Evolutionary conservation across 2,797 vertebrate species (phyloP), one percentile per base, ranked within the genome.

Genomic region (Echeneis naucrates): DNA sequence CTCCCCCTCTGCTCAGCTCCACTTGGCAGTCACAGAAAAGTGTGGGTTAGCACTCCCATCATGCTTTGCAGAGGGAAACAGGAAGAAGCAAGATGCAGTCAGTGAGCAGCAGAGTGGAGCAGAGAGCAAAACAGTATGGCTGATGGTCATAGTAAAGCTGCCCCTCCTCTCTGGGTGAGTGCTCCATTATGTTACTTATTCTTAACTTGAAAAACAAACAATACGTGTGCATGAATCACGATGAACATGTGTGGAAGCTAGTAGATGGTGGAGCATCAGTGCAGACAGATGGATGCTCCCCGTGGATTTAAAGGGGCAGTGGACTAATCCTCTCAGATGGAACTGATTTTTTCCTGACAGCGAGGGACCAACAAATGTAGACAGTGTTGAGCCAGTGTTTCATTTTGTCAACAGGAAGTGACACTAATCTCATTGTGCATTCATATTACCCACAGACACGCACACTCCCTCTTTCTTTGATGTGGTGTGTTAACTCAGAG

Each of bases 51-150:
- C 32, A 33, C 69, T 87, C 90, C 92, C 92, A 70, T 90, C 81
- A 91, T 92, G 89, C 91, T 77, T 92, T 91, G 89, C 87, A 64
- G 16, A 5, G 52, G 72, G 85, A 92, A 89, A 62, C 86, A 87
- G 90, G 89, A 92, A 92, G 83, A 80, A 72, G 71, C 16, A 54
- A 33, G 30, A 58, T 19, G 72, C 62, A 17, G 61, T 27, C 27
- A 51, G 27, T 10, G 47, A 74, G 65, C 42, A 68, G 59, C 61
- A 77, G 44, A 65, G 57, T 64, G 53, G 48, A 80, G 59, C 21
- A 8, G 1, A 35, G 72, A 63, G 38, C 50, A 50, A 61, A 51
- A 62, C 40, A 67, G 52, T 8, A 89, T 88, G 89, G 86, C 84
- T 12, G 12, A 51, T 19, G 27, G 27, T 75, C 33, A 8, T 45